phyloP scores from a whole-genome alignment of 1,140 invertebrate genomes.

The Bursaphelenchus mucronatus region DNA sequence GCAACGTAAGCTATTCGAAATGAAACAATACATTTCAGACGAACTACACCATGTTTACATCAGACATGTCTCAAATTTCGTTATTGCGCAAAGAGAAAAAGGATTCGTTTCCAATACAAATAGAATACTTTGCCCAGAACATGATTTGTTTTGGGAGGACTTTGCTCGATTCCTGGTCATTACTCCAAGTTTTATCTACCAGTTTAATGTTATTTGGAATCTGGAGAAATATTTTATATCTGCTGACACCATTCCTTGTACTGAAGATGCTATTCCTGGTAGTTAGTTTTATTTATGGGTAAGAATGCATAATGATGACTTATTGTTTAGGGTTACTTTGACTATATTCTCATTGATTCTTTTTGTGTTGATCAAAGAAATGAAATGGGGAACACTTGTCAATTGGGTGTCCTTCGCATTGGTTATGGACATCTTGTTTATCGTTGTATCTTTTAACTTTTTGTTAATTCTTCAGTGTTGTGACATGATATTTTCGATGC shows the following conservation, averaged over 20 bases:
- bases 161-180: slow-evolving; percentile 18
- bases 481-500: slow-evolving; percentile 3
- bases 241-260: slow-evolving; percentile 24
- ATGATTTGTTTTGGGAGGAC: slow-evolving; percentile 30
- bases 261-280: slow-evolving; percentile 29
- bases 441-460: slow-evolving; percentile 24
- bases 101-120: slow-evolving; percentile 23
- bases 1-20: not conserved
- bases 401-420: slow-evolving; percentile 32
- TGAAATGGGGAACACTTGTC: slow-evolving; percentile 19
- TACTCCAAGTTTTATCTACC: slow-evolving; percentile 24
- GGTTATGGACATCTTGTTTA: slow-evolving; percentile 23
- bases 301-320: slow-evolving; percentile 11
- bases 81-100: not conserved
- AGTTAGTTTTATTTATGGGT: slow-evolving; percentile 34
- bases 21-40: not conserved
- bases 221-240: slow-evolving; percentile 13
- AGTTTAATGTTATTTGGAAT: slow-evolving; percentile 34
- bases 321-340: slow-evolving; percentile 28
- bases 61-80: not conserved
- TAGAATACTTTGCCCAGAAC: slow-evolving; percentile 17
- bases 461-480: slow-evolving; percentile 28
- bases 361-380: slow-evolving; percentile 27
- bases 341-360: slow-evolving; percentile 29
- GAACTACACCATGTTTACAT: not conserved